Evolutionary conservation across 2,888 invertebrate genomes (phyloP).

Genomic region (Aphodius sticticus): DNA sequence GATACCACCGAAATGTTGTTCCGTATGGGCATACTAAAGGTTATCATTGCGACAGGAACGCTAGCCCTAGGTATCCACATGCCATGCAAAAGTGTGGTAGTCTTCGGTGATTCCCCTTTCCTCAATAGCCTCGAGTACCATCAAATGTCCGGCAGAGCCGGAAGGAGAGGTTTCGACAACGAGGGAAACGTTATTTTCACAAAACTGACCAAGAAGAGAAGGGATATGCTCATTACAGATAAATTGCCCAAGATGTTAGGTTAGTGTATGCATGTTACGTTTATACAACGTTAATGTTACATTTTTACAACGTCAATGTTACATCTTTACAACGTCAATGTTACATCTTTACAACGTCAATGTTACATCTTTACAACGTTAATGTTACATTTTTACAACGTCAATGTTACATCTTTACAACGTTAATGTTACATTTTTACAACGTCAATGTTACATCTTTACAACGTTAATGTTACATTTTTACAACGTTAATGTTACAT

Average conservation of each 20-base stretch:
- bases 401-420: not conserved
- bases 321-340: not conserved
- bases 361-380: not conserved
- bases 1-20: constrained; percentile 53
- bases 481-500: too few species aligned
- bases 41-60: constrained; percentile 44
- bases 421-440: not conserved
- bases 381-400: not conserved
- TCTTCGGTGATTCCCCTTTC: constrained; percentile 43
- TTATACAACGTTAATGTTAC: not conserved
- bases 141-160: constrained; percentile 44
- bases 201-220: constrained; percentile 38
- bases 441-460: not conserved
- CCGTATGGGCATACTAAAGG: constrained; percentile 47
- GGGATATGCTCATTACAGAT: constrained; percentile 38
- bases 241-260: constrained; percentile 38
- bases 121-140: constrained; percentile 45
- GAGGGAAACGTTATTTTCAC: constrained; percentile 42
- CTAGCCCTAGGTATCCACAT: constrained; percentile 47
- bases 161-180: constrained; percentile 41
- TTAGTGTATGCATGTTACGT: constrained; percentile 1
- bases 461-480: not conserved
- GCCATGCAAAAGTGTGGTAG: constrained; percentile 46
- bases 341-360: not conserved
- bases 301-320: not conserved